These are phyloP conservation scores for Cebus imitator DNA, from an alignment of 2,113 vertebrate genomes.

Conservation along the genomic window DNA sequence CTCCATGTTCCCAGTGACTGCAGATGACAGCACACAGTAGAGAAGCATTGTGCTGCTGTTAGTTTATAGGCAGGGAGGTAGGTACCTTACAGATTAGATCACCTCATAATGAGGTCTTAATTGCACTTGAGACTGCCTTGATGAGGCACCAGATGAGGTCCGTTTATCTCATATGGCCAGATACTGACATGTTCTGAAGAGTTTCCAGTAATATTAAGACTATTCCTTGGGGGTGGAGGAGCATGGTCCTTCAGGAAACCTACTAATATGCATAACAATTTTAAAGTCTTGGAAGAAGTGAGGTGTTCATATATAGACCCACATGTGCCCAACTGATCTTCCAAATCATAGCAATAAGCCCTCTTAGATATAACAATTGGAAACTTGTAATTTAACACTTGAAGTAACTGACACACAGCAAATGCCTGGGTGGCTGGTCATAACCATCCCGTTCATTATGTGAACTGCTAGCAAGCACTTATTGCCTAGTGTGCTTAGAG, in stretches of 20 bases:
- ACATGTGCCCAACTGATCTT: constrained; percentile 45
- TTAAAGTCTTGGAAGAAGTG: background rate
- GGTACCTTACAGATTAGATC: background rate
- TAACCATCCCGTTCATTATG: constrained; percentile 36
- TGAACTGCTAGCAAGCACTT: constrained; percentile 35
- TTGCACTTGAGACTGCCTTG: background rate
- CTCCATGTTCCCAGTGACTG: background rate
- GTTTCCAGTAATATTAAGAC: background rate
- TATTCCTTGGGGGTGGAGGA: background rate
- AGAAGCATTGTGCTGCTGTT: background rate
- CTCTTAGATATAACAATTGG: background rate
- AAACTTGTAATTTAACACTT: constrained; percentile 57
- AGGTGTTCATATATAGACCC: background rate
- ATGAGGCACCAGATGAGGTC: background rate
- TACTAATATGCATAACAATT: background rate
- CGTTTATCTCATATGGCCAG: background rate
- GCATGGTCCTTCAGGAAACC: background rate
- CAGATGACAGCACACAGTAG: background rate
- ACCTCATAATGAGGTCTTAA: background rate
- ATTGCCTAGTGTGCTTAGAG: background rate
- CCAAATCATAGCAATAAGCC: constrained; percentile 15
- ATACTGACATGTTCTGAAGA: background rate
- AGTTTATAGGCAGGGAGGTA: background rate
- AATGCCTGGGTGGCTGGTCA: background rate
- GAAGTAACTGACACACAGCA: constrained; percentile 12